phyloP scores from a whole-genome alignment of 2,888 invertebrate genomes.

The Xestia xanthographa region DNA sequence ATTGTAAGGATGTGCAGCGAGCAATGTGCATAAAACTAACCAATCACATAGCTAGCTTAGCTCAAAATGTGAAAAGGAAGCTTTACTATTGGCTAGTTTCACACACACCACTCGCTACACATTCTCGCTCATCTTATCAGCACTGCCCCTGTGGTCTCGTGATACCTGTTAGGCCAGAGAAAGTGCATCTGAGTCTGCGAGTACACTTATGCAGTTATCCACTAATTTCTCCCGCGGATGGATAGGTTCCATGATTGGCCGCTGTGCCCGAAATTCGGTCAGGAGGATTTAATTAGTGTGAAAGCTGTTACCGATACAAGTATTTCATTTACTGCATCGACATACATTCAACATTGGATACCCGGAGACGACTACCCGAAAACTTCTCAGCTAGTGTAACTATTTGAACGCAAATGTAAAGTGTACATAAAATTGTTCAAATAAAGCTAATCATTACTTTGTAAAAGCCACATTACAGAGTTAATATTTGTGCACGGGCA shows the following conservation, averaged over 20 bases:
- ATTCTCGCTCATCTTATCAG: too few species aligned
- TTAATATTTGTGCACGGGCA: conserved; percentile 14
- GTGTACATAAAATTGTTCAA: conserved; percentile 1
- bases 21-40: too few species aligned
- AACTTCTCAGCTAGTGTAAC: neutral
- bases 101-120: too few species aligned
- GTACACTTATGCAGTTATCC: neutral
- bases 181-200: neutral
- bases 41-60: too few species aligned
- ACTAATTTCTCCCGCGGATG: conserved; percentile 7
- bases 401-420: conserved; percentile 32
- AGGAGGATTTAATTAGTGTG: neutral
- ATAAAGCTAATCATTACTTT: conserved; percentile 16
- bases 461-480: conserved; percentile 4
- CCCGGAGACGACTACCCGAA: neutral
- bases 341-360: neutral
- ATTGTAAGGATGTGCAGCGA: too few species aligned
- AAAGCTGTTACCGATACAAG: neutral
- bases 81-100: too few species aligned
- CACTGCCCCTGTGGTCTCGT: neutral
- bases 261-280: neutral
- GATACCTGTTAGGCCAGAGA: neutral
- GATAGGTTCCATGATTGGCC: neutral
- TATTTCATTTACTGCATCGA: neutral
- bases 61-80: too few species aligned